phyloP scores from a whole-genome alignment of 2,113 vertebrate species.

The Neogobius melanostomus region DNA sequence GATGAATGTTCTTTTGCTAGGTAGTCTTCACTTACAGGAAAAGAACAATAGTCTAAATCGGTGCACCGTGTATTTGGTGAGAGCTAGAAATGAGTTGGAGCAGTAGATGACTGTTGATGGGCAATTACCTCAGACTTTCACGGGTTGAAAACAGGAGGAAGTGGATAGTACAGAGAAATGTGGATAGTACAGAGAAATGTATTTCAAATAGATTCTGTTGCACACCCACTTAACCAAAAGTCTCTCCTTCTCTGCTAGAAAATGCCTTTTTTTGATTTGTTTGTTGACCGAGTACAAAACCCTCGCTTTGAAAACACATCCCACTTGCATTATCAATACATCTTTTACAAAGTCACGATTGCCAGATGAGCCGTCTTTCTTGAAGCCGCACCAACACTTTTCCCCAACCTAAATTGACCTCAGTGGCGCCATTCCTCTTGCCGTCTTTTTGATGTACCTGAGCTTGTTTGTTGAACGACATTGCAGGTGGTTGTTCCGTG shows the following conservation, averaged over 20 bases:
- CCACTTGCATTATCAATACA: background rate
- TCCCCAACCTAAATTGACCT: background rate
- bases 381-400: background rate
- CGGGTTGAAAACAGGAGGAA: too few relatives aligned
- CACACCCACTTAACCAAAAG: too few relatives aligned
- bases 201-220: too few relatives aligned
- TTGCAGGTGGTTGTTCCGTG: background rate
- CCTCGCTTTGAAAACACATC: background rate
- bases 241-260: too few relatives aligned
- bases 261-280: background rate
- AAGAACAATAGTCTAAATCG: too few relatives aligned
- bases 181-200: too few relatives aligned
- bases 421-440: background rate
- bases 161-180: too few relatives aligned
- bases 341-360: background rate
- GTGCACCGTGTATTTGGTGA: too few relatives aligned
- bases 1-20: background rate
- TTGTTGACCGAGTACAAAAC: background rate
- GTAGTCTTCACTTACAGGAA: background rate
- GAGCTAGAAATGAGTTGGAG: too few relatives aligned
- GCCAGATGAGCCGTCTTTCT: background rate
- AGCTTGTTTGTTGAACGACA: conserved; percentile 5
- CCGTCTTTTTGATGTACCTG: conserved; percentile 7
- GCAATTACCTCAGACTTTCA: too few relatives aligned
- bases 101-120: too few relatives aligned